phyloP scores from a whole-genome alignment of 2,797 vertebrate species.

The Typhlichthys subterraneus region DNA sequence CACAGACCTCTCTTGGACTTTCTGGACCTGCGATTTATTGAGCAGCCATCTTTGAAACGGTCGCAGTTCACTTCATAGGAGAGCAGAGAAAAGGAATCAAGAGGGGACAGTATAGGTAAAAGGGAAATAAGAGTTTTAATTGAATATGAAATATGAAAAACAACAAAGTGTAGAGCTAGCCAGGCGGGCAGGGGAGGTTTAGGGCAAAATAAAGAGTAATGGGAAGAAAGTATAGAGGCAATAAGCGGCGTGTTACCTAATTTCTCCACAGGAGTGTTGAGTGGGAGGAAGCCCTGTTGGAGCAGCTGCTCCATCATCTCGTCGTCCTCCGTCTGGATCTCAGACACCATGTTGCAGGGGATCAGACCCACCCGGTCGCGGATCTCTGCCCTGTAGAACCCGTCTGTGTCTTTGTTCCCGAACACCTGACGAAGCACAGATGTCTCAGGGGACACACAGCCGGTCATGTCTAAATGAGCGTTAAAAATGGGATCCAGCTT shows the following conservation, averaged over 20 bases:
- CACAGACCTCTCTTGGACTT: slow-evolving; percentile 89
- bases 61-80: slow-evolving; percentile 83
- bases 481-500: too few relatives aligned
- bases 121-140: slow-evolving; percentile 26
- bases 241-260: slow-evolving; percentile 75
- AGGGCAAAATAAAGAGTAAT: slow-evolving; percentile 4
- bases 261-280: slow-evolving; percentile 95
- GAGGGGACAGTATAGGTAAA: slow-evolving; percentile 25
- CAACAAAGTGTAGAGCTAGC: slow-evolving; percentile 16
- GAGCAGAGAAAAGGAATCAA: slow-evolving; percentile 71
- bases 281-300: slow-evolving; percentile 93
- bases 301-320: slow-evolving; percentile 95
- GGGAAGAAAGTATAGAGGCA: too few relatives aligned
- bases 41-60: slow-evolving; percentile 86
- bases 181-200: slow-evolving; percentile 12
- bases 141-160: slow-evolving; percentile 20
- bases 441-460: background rate
- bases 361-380: slow-evolving; percentile 89
- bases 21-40: slow-evolving; percentile 87
- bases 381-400: slow-evolving; percentile 94
- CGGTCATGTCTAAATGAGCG: too few relatives aligned
- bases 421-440: slow-evolving; percentile 81
- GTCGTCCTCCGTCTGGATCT: slow-evolving; percentile 95
- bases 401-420: slow-evolving; percentile 94
- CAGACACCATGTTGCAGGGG: slow-evolving; percentile 98